Evolutionary conservation across 2,888 invertebrate species (phyloP).

Genomic region (Sarcophaga variegata): DNA sequence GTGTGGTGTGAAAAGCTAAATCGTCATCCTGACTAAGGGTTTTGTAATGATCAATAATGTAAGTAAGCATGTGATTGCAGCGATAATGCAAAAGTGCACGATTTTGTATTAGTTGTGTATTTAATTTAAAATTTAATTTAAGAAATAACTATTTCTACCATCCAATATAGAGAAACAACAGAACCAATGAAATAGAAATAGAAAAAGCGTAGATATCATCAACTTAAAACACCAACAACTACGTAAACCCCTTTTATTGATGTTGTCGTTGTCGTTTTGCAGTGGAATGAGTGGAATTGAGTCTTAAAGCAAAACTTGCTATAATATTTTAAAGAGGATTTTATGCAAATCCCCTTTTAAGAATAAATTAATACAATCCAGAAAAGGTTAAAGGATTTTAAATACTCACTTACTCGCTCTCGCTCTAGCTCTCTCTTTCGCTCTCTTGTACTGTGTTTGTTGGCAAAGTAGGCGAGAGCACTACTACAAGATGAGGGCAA

Average conservation of each 20-base stretch:
- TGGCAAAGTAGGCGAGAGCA: not conserved
- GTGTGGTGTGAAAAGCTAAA: too few relatives aligned
- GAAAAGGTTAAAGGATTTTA: constrained; percentile 62
- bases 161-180: not conserved
- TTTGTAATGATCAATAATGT: too few relatives aligned
- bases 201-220: constrained; percentile 51
- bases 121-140: not conserved
- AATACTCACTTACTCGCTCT: constrained; percentile 16
- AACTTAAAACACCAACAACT: constrained; percentile 41
- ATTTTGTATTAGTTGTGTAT: not conserved
- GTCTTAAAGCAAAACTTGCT: constrained; percentile 43
- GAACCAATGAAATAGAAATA: constrained; percentile 8
- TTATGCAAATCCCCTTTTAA: constrained; percentile 64
- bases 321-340: constrained; percentile 60
- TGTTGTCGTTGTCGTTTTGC: not conserved
- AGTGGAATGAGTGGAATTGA: constrained; percentile 2
- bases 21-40: too few relatives aligned
- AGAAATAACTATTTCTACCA: constrained; percentile 11
- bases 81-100: not conserved
- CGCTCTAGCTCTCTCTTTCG: too few relatives aligned
- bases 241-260: constrained; percentile 41
- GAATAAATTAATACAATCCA: constrained; percentile 53
- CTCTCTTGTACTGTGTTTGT: not conserved
- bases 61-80: too few relatives aligned
- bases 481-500: constrained; percentile 37